Evolutionary conservation across 1,140 invertebrate genomes (phyloP).

Genomic region (Ceratitis capitata): DNA sequence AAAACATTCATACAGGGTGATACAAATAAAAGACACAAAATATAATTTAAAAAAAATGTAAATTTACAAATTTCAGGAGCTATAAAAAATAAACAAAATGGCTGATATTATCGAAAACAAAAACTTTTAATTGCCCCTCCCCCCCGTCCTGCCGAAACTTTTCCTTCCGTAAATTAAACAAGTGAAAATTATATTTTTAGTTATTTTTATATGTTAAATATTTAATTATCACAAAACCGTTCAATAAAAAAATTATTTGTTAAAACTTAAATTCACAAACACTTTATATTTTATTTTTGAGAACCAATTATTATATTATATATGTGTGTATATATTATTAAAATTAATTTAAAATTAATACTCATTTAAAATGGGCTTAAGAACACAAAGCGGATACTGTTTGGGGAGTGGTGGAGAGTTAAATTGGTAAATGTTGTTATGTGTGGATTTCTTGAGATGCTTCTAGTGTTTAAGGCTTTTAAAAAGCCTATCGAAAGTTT

Average conservation of each 20-base stretch:
- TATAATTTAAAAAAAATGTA: neutral
- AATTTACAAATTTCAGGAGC: neutral
- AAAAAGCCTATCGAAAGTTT: too few relatives aligned
- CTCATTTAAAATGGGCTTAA: neutral
- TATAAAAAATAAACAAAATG: neutral
- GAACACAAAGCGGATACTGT: constrained; percentile 38
- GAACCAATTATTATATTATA: constrained; percentile 11
- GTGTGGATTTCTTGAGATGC: too few relatives aligned
- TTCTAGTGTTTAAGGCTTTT: too few relatives aligned
- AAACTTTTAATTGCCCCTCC: neutral
- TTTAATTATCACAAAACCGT: constrained; percentile 28
- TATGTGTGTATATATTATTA: neutral
- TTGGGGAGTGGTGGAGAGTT: neutral
- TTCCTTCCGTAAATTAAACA: neutral
- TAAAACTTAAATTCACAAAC: too few relatives aligned
- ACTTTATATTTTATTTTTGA: too few relatives aligned
- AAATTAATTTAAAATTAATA: neutral
- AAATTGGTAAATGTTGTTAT: too few relatives aligned
- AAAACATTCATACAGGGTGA: too few relatives aligned
- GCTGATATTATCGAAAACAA: too few relatives aligned
- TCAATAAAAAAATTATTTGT: too few relatives aligned
- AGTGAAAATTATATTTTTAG: neutral
- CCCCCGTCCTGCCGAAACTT: neutral
- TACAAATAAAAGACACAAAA: too few relatives aligned
- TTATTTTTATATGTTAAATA: neutral